These are phyloP conservation scores for Mystacornis crossleyi DNA, from an alignment of 2,113 vertebrate genomes.

Conservation along the genomic window DNA sequence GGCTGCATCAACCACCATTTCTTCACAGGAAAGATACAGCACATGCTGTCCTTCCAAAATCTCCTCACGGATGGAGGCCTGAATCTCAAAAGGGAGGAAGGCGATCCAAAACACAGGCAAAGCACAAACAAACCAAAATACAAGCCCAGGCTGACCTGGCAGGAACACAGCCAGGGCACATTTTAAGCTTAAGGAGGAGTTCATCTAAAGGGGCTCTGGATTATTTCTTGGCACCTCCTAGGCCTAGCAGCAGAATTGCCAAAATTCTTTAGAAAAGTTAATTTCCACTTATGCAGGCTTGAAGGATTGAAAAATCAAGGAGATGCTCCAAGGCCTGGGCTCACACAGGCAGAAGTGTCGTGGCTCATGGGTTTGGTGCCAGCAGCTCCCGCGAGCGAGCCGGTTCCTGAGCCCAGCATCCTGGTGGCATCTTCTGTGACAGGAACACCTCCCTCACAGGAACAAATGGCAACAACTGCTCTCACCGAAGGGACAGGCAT, in stretches of 20 bases:
- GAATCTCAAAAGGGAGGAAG: not conserved
- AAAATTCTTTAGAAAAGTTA: not conserved
- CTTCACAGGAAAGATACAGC: not conserved
- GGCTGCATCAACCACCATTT: not conserved
- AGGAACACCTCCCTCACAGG: not conserved
- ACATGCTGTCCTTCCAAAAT: not conserved
- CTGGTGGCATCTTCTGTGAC: not conserved
- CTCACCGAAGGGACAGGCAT: not conserved
- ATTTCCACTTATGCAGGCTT: not conserved
- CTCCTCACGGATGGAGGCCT: not conserved
- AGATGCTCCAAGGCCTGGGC: not conserved
- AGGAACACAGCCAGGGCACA: not conserved
- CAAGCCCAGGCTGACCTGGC: not conserved
- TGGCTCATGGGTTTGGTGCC: not conserved
- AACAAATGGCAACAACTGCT: not conserved
- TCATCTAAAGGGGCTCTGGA: not conserved
- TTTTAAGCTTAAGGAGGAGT: not conserved
- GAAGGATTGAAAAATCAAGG: not conserved
- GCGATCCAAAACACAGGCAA: not conserved
- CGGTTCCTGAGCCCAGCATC: not conserved
- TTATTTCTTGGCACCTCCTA: not conserved
- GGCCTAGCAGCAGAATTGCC: not conserved
- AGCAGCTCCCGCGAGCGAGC: fast-evolving
- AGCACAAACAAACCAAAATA: not conserved
- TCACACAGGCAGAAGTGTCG: fast-evolving